Conservation (phyloP, 2,113 vertebrate species). For the Prolemur simus region DNA sequence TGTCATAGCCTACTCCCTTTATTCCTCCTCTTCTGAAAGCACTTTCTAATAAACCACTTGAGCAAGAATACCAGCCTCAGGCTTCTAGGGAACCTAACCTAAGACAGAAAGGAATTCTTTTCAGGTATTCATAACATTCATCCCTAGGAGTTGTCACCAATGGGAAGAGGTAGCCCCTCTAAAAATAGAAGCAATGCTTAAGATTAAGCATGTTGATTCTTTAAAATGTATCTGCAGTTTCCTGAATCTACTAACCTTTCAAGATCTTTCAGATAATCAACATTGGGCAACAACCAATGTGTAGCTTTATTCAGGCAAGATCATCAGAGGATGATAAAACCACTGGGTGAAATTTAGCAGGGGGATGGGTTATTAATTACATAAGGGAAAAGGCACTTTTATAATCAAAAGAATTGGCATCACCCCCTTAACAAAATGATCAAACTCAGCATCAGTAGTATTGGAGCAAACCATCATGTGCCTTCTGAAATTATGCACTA, state of each 20-base stretch:
- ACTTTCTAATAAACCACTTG: neutral
- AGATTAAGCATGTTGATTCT: neutral
- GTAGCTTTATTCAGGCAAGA: neutral
- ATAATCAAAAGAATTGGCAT: neutral
- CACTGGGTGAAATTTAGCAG: neutral
- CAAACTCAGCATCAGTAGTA: neutral
- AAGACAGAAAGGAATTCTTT: neutral
- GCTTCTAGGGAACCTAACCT: neutral
- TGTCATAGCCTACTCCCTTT: neutral
- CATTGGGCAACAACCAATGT: neutral
- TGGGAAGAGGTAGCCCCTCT: neutral
- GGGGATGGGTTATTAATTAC: neutral
- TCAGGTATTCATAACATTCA: neutral
- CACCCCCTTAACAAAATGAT: neutral
- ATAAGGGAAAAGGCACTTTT: neutral
- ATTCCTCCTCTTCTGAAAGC: neutral
- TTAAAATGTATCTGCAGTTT: neutral
- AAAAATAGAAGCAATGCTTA: neutral
- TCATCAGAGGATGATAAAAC: neutral
- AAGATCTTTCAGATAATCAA: neutral
- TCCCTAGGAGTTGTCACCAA: neutral
- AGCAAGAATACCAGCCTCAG: neutral
- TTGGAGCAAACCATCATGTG: neutral
- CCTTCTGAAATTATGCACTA: neutral
- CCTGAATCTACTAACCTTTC: neutral